Percentiles rank a stretch among this genome's conserved stretches.
phyloP scores from a whole-genome alignment of 2,113 vertebrate genomes.

The Arvicanthis niloticus region DNA sequence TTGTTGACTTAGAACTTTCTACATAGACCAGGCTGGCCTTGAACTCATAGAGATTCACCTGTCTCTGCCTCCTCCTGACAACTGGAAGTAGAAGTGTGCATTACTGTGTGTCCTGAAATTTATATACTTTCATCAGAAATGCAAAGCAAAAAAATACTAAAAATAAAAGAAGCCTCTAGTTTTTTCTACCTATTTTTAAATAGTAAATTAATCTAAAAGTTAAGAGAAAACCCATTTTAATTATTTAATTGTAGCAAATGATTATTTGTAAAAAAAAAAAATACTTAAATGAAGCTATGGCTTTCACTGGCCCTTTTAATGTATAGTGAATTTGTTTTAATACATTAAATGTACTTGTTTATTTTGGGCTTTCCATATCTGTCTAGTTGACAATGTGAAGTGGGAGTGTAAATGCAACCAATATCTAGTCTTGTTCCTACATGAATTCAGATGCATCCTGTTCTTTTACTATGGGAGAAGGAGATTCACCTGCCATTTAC shows the following conservation, averaged over 20 bases:
- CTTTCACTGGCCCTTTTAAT: neutral
- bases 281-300: neutral
- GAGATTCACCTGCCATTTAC: neutral
- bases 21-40: neutral
- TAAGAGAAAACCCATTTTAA: neutral
- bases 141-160: neutral
- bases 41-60: neutral
- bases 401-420: too few relatives aligned
- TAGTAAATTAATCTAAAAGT: neutral
- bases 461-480: neutral
- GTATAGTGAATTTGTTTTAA: neutral
- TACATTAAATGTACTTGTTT: neutral
- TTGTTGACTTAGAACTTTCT: neutral
- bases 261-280: neutral
- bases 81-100: neutral
- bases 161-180: neutral
- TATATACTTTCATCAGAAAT: neutral
- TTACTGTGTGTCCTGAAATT: neutral
- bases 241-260: neutral
- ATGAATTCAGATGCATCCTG: neutral
- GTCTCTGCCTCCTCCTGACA: neutral
- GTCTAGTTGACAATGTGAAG: neutral
- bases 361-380: neutral
- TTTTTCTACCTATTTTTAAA: neutral
- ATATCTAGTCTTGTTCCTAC: neutral